Conservation (phyloP, 2,888 invertebrate genomes). For the Aspidiotus rigidus region DNA sequence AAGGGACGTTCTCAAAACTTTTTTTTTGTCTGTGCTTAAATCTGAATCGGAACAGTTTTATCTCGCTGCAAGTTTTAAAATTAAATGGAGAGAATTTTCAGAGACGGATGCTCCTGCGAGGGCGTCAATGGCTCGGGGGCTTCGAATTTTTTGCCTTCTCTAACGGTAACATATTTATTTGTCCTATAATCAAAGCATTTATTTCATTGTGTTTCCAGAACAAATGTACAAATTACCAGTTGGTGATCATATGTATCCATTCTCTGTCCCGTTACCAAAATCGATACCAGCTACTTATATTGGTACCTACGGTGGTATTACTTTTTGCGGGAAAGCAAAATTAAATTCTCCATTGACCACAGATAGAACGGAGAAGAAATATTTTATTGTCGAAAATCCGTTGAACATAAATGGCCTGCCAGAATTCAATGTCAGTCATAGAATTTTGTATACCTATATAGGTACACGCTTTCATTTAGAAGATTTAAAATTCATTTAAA, state of each 20-base stretch:
- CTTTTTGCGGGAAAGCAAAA: conserved; percentile 67
- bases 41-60: too few species aligned
- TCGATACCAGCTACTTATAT: conserved; percentile 73
- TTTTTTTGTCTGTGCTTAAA: too few species aligned
- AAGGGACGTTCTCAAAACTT: too few species aligned
- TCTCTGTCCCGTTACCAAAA: conserved; percentile 61
- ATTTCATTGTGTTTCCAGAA: background rate
- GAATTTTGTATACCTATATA: background rate
- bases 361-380: conserved; percentile 70
- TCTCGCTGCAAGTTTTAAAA: too few species aligned
- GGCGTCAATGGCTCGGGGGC: too few species aligned
- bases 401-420: conserved; percentile 71
- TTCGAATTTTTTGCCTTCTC: background rate
- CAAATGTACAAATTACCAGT: conserved; percentile 46
- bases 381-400: conserved; percentile 70
- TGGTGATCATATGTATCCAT: conserved; percentile 67
- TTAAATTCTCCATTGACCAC: conserved; percentile 74
- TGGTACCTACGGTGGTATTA: conserved; percentile 59
- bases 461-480: background rate
- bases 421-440: conserved; percentile 53
- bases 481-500: background rate
- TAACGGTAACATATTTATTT: background rate
- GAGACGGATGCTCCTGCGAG: too few species aligned
- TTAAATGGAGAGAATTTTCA: too few species aligned
- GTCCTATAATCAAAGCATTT: too few species aligned